Conservation (phyloP, 2,888 invertebrate species). For the Drosophila conformis region DNA sequence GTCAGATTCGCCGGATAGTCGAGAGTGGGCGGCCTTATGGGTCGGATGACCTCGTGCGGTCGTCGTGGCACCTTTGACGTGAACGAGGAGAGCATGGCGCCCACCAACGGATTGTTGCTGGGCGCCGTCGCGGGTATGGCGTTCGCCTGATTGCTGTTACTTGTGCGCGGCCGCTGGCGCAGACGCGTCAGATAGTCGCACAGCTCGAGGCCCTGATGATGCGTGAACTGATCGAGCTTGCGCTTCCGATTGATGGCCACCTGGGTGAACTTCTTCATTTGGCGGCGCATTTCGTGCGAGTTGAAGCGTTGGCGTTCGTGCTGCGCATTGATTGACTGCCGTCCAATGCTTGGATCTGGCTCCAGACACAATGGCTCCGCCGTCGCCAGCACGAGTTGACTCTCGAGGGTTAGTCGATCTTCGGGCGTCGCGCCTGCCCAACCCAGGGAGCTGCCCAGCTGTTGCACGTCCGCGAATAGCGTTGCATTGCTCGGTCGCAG, state of each 20-base stretch:
- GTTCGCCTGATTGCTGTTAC: constrained; percentile 57
- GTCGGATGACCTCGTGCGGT: constrained; percentile 87
- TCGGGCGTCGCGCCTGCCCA: constrained; percentile 74
- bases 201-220: constrained; percentile 91
- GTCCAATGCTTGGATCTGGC: constrained; percentile 92
- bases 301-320: constrained; percentile 91
- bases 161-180: constrained; percentile 81
- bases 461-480: constrained; percentile 85
- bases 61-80: constrained; percentile 83
- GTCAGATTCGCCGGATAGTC: constrained; percentile 87
- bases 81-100: constrained; percentile 83
- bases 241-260: constrained; percentile 93
- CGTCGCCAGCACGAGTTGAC: constrained; percentile 93
- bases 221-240: constrained; percentile 93
- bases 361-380: constrained; percentile 95
- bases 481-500: constrained; percentile 95
- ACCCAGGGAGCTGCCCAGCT: constrained; percentile 82
- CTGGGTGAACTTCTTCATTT: constrained; percentile 92
- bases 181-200: constrained; percentile 84
- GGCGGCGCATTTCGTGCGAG: constrained; percentile 90
- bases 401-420: constrained; percentile 87
- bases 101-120: constrained; percentile 76
- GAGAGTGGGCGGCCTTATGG: constrained; percentile 88
- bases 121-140: constrained; percentile 75
- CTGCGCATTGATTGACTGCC: constrained; percentile 91